Base-by-base conservation (phyloP, 1,140 invertebrate species). In the Anastatus disparis region DNA sequence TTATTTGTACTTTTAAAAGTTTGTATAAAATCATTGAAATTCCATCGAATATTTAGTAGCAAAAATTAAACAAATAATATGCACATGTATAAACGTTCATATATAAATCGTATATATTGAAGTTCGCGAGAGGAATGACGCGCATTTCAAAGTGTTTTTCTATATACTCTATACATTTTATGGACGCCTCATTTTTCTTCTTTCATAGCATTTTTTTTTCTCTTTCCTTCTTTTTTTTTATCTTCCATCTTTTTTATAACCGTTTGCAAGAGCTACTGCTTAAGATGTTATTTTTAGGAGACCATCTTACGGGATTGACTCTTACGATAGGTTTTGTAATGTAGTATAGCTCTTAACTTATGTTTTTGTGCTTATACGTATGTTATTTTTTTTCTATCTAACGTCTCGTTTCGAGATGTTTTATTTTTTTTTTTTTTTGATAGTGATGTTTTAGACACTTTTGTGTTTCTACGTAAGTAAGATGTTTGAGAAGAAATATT, bases 271-370 rank as follows among this genome's bases (percentile, higher is more conserved):
- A 35, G 17, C 24, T 35, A 2, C 20, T 24, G 15, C 35, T 65
- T 55, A 12, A 44, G n/a, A 42, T 66, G 31, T 66, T 66, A 66
- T 40, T 53, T 53, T 42, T 65, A 65, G 50, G 24, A 52, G 50
- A 55, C 24, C 6, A 52, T 46, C 10, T 64, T 20, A 46, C 58
- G 27, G 58, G 9, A 44, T 29, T 2, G 15, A 42, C 22, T 59
- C 20, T 26, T 15, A 24, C 12, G 56, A 27, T n/a, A 22, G 6
- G 40, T 27, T 44, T 52, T 52, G 24, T 52, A 52, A 44, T 26
- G 26, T 3, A 10, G n/a, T 3, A 3, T 40, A 29, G 29, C 55
- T 58, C 38, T 52, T 29, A 12, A n/a, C 50, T 20, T 15, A 9
- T 13, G 12, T 52, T 35, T 35, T 27, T 52, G 12, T 52, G 15